Evolutionary conservation across 2,888 invertebrate genomes (phyloP).

Genomic region (Quadriops clusia): DNA sequence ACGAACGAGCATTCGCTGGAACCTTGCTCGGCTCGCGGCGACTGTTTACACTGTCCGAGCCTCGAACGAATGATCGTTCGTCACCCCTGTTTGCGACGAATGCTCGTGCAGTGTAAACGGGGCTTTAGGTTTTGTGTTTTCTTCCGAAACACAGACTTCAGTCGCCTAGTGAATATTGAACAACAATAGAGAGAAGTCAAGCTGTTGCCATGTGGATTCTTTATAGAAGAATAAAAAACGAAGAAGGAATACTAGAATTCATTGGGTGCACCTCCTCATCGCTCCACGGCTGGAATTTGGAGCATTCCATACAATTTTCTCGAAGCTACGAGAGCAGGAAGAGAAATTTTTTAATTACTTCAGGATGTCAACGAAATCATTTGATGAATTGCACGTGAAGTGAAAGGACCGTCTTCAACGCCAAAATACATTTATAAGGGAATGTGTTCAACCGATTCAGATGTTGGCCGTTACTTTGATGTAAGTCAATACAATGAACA

Average conservation of each 20-base stretch:
- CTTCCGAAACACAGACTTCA: background rate
- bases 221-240: slow-evolving; percentile 4
- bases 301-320: slow-evolving; percentile 10
- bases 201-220: slow-evolving; percentile 2
- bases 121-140: slow-evolving; percentile 3
- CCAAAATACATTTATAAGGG: slow-evolving; percentile 4
- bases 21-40: too few relatives aligned
- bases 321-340: slow-evolving; percentile 12
- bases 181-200: slow-evolving; percentile 1
- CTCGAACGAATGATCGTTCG: too few relatives aligned
- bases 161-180: slow-evolving; percentile 4
- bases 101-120: too few relatives aligned
- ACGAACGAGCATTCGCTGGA: too few relatives aligned
- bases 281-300: slow-evolving; percentile 7
- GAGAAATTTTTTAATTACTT: slow-evolving; percentile 8
- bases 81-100: too few relatives aligned
- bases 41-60: too few relatives aligned
- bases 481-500: slow-evolving; percentile 3
- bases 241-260: slow-evolving; percentile 1
- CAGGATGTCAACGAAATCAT: slow-evolving; percentile 7
- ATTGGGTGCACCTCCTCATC: slow-evolving; percentile 2
- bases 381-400: slow-evolving; percentile 6
- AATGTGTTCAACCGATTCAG: slow-evolving; percentile 1
- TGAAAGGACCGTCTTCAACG: background rate
- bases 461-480: slow-evolving; percentile 5